phyloP scores from a whole-genome alignment of 2,113 vertebrate genomes.

The Trematomus loennbergii region DNA sequence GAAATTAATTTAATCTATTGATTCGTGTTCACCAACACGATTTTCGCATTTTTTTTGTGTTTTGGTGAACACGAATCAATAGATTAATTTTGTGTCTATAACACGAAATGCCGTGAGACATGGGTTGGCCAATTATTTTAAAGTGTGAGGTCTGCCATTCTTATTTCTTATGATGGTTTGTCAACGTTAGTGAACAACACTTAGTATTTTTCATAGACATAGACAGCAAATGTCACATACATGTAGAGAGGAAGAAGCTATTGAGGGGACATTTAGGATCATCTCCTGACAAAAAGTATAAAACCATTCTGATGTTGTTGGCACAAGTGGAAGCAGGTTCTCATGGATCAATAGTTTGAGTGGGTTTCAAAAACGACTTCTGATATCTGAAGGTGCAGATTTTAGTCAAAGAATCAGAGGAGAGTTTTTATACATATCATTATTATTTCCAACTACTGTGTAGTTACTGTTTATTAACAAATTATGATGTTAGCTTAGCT shows the following conservation, averaged over 20 bases:
- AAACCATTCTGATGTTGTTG: not conserved
- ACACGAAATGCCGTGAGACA: too few species aligned
- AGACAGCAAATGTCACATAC: not conserved
- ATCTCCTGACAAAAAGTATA: not conserved
- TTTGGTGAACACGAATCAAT: too few species aligned
- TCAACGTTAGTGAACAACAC: not conserved
- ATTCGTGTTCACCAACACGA: too few species aligned
- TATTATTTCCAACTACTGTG: constrained; percentile 84
- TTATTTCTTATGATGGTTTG: not conserved
- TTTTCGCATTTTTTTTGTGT: too few species aligned
- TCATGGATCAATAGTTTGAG: not conserved
- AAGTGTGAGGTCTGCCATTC: constrained; percentile 6
- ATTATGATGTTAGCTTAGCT: constrained; percentile 63
- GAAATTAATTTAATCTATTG: too few species aligned
- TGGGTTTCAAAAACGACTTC: constrained; percentile 12
- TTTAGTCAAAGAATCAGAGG: constrained; percentile 35
- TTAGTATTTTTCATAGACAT: not conserved
- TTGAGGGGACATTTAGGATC: not conserved
- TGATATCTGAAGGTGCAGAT: constrained; percentile 12
- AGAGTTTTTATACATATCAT: constrained; percentile 78
- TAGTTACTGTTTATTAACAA: constrained; percentile 82
- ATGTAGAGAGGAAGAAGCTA: not conserved
- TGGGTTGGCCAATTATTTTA: too few species aligned
- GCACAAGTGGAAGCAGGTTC: not conserved
- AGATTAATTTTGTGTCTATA: too few species aligned